Percentiles rank a stretch among this genome's conserved stretches.
Conservation (phyloP, 2,797 vertebrate genomes). For the Threskiornis aethiopicus region DNA sequence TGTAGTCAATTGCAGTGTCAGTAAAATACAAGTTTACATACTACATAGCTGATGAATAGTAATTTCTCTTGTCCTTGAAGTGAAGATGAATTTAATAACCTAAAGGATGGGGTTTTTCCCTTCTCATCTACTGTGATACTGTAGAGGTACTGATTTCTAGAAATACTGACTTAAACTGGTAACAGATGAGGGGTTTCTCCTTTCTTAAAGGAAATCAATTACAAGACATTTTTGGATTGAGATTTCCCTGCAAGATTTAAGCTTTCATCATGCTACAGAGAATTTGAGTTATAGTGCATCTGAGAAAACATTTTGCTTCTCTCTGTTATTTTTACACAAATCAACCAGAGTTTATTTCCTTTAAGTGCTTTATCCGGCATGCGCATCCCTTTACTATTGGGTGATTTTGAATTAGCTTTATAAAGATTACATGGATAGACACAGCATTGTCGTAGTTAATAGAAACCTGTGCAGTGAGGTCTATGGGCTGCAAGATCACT, state of each 20-base stretch:
- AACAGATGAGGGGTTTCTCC: background rate
- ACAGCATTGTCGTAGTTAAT: slow-evolving; percentile 84
- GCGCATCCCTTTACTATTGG: slow-evolving; percentile 28
- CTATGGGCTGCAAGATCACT: slow-evolving; percentile 74
- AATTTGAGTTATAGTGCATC: background rate
- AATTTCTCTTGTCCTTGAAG: background rate
- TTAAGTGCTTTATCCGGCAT: background rate
- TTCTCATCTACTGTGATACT: background rate
- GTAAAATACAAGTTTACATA: background rate
- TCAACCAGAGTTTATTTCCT: slow-evolving; percentile 28
- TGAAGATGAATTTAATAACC: background rate
- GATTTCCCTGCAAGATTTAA: slow-evolving; percentile 8
- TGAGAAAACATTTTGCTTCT: background rate
- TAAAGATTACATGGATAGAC: slow-evolving; percentile 74
- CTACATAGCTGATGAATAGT: background rate
- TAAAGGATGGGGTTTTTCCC: background rate
- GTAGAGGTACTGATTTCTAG: background rate
- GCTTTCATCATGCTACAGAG: background rate
- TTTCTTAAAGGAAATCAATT: background rate
- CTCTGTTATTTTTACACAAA: slow-evolving; percentile 11
- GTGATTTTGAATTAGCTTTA: slow-evolving; percentile 48
- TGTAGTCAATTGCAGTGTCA: fast-evolving
- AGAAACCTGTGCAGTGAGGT: slow-evolving; percentile 84
- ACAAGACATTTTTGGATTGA: background rate
- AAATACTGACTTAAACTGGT: background rate